Evolutionary conservation across 2,113 vertebrate species (phyloP).

Genomic region (Hiodon tergisus): DNA sequence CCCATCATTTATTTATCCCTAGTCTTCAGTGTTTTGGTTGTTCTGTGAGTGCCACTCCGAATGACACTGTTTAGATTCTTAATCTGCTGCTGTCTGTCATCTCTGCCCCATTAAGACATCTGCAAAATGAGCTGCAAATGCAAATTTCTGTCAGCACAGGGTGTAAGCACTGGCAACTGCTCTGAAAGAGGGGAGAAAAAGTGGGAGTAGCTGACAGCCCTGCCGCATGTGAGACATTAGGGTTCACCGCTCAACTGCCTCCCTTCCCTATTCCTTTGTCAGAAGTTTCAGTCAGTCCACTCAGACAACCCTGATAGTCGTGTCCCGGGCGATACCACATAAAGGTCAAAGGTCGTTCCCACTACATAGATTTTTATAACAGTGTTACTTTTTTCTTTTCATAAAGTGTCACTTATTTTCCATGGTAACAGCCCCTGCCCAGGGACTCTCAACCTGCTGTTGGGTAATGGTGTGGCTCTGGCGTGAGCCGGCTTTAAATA

Average conservation of each 20-base stretch:
- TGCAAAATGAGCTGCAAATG: slow-evolving; percentile 60
- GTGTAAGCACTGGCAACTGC: slow-evolving; percentile 42
- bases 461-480: too few relatives aligned
- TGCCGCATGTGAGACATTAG: neutral
- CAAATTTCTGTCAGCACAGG: slow-evolving; percentile 63
- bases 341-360: neutral
- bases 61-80: slow-evolving; percentile 63
- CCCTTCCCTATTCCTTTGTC: neutral
- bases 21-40: slow-evolving; percentile 47
- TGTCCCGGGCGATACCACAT: too few relatives aligned
- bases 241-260: neutral
- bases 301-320: neutral
- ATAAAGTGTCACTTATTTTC: too few relatives aligned
- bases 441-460: too few relatives aligned
- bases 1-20: slow-evolving; percentile 55
- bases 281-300: neutral
- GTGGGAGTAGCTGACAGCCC: slow-evolving; percentile 23
- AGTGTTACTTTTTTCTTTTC: too few relatives aligned
- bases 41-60: slow-evolving; percentile 52
- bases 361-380: too few relatives aligned
- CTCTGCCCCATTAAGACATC: slow-evolving; percentile 64
- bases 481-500: too few relatives aligned
- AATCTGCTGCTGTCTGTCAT: slow-evolving; percentile 70
- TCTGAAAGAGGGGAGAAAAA: slow-evolving; percentile 26
- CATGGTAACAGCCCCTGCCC: too few relatives aligned